These are phyloP conservation scores for Crocidura indochinensis DNA, from an alignment of 2,797 vertebrate genomes.

Conservation along the genomic window DNA sequence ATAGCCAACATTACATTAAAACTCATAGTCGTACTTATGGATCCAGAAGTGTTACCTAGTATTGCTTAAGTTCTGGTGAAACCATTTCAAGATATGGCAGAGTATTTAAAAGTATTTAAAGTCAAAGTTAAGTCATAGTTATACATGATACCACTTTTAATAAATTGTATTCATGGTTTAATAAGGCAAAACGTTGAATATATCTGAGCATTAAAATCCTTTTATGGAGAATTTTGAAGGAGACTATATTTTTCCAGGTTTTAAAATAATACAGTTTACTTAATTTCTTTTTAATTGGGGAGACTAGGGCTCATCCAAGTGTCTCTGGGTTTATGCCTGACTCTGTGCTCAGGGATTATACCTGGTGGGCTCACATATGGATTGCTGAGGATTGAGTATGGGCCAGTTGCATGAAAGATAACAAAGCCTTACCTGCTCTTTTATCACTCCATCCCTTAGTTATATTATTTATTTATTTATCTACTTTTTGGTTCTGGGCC, in stretches of 20 bases:
- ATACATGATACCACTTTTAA: background rate
- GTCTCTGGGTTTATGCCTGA: too few species aligned
- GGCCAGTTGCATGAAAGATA: too few species aligned
- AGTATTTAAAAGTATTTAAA: background rate
- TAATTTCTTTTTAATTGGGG: too few species aligned
- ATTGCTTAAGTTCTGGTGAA: conserved; percentile 9
- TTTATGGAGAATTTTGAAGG: background rate
- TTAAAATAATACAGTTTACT: too few species aligned
- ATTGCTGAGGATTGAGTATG: too few species aligned
- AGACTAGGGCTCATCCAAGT: too few species aligned
- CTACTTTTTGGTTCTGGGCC: too few species aligned
- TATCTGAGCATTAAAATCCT: conserved; percentile 8
- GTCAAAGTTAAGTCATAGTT: conserved; percentile 26
- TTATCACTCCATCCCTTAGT: too few species aligned
- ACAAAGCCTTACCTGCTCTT: too few species aligned
- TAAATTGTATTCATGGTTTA: background rate
- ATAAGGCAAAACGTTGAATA: background rate
- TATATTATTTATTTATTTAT: too few species aligned
- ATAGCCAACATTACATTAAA: background rate
- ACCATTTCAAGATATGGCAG: background rate
- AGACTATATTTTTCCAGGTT: background rate
- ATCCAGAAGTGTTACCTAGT: background rate
- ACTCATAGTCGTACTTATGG: background rate
- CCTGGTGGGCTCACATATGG: too few species aligned
- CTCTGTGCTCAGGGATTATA: too few species aligned